Evolutionary conservation across 2,888 invertebrate genomes (phyloP), one percentile per base, ranked within the genome.

Genomic region (Xanthorhoe designata): DNA sequence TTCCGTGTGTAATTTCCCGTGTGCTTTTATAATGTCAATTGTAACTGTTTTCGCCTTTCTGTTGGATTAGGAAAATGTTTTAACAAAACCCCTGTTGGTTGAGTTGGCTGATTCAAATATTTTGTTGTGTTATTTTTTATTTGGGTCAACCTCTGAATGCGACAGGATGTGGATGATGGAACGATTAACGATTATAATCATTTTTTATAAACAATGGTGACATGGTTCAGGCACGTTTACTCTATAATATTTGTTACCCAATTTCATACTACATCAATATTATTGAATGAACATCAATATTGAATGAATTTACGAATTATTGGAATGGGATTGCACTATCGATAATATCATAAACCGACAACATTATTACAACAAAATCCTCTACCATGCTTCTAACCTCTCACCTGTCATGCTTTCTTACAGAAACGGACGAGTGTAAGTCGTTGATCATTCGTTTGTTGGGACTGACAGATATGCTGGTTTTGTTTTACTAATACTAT

Each of bases 351-450:
- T 38, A 19, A 47, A 58, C 32, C 32, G 32, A 32, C 7, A 51
- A 45, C 24, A 54, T 18, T 13, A 32, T 53, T 61, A 58, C 18
- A 17, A 56, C 60, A 64, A 59, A 50, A 54, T 60, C 62, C 72
- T 66, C 69, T 74, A 69, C 74, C 76, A 83, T 75, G 85, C 88
- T 86, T 86, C 81, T 91, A 91, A 91, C 91, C 78, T 86, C 81
- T 85, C 80, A 89, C 85, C 86, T 91, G 83, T 90, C 90, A 87
- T 92, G 91, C 92, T 92, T 89, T 91, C 91, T 92, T 93, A 89
- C 92, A 93, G 92, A 92, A 78, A 85, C 90, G 92, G 92, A 92
- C 89, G 92, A 92, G 89, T 92, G 92, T 93, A 92, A 93, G 92
- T 92, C 82, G 79, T 85, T 83, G 83, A 84, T 81, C 87, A 83